Evolutionary conservation across 2,797 vertebrate genomes (phyloP), one percentile per base, ranked within the genome.

Genomic region (Heliangelus exortis): DNA sequence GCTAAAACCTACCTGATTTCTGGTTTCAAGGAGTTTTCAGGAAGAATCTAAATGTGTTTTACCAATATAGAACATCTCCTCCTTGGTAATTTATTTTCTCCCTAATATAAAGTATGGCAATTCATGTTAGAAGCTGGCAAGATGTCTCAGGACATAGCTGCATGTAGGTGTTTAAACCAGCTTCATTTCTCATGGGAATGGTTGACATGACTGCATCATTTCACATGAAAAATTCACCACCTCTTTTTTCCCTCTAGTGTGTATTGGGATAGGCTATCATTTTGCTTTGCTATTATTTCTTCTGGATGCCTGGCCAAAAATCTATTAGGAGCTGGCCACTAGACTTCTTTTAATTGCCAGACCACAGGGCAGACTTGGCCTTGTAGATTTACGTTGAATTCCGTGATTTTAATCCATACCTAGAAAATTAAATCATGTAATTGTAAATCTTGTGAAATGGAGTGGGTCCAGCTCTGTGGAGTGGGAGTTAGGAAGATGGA

Each of bases 351-450:
- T 0, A 6, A 11, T 39, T 90, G 73, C 76, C 85, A 92, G 48
- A 86, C 92, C 81, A 93, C 76, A 76, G 83, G 76, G 65, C 84
- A 85, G 47, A 47, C 76, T 83, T 85, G 87, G 47, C 69, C 39
- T 81, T 66, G 45, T 28, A 54, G n/a, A 34, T 72, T 48, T 59
- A 1, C 21, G 9, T 18, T 59, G 72, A 91, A 69, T 61, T 51
- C 63, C 91, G 58, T 76, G 81, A 34, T 91, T 93, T 91, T 75
- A 78, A 81, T 89, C 51, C 7, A 0, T 68, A 62, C 61, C 7
- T 74, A 73, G 75, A 79, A 73, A 87, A 84, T 6, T 39, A 53
- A 78, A 53, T 73, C 53, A 55, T 88, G 29, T 33, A 28, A 51
- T 92, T 3, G 8, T 65, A 82, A 58, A 74, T 67, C 81, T 86